phyloP scores from a whole-genome alignment of 2,113 vertebrate species.

The Panthera tigris region DNA sequence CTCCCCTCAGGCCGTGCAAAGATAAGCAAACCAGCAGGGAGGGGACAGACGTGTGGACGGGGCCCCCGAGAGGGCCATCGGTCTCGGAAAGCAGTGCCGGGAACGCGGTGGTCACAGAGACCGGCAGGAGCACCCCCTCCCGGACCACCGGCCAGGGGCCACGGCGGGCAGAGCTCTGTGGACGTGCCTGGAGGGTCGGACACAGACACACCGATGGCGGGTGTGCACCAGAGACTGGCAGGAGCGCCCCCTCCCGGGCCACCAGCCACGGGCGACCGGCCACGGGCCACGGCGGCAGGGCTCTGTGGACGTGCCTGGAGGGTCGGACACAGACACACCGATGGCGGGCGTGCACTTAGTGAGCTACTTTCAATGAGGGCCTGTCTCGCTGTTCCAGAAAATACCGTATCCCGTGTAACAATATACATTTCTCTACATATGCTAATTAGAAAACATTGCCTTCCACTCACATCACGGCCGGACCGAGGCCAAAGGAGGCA shows the following conservation, averaged over 20 bases:
- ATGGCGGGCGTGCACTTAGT: rapidly evolving
- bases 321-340: rapidly evolving
- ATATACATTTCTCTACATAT: too few relatives aligned
- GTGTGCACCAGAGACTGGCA: background rate
- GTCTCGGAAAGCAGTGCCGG: rapidly evolving
- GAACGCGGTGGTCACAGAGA: too few relatives aligned
- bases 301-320: background rate
- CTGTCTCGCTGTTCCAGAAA: background rate
- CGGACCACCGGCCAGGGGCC: background rate
- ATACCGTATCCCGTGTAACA: too few relatives aligned
- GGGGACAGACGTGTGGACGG: background rate
- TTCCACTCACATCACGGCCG: background rate
- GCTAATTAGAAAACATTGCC: background rate
- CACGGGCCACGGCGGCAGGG: rapidly evolving
- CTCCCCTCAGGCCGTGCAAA: background rate
- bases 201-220: rapidly evolving
- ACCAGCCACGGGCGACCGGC: too few relatives aligned
- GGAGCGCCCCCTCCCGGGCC: background rate
- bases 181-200: background rate
- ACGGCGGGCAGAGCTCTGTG: rapidly evolving
- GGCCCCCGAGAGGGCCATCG: background rate
- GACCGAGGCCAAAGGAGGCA: background rate
- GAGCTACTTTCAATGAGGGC: background rate
- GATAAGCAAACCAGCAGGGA: background rate
- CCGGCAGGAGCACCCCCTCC: background rate